Evolutionary conservation across 2,888 invertebrate species (phyloP).

Genomic region (Anarsia innoxiella): DNA sequence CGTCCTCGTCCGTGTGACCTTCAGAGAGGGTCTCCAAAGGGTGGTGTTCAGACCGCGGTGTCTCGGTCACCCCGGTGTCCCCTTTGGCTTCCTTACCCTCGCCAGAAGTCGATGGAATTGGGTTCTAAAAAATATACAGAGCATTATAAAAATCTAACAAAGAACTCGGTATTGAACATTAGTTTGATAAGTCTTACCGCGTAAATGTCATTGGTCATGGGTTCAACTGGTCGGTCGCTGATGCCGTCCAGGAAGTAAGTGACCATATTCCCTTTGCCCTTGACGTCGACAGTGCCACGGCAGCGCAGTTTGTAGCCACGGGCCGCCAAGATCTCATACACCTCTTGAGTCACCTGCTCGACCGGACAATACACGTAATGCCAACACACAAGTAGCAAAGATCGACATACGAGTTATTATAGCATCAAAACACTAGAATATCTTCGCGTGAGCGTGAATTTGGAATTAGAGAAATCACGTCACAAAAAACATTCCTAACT

Average conservation of each 20-base stretch:
- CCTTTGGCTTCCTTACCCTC: slow-evolving; percentile 11
- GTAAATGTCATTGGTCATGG: slow-evolving; percentile 35
- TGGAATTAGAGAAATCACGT: no score
- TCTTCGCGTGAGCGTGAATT: neutral
- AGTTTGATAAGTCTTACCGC: slow-evolving; percentile 32
- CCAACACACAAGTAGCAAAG: neutral
- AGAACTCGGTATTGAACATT: neutral
- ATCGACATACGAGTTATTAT: no score
- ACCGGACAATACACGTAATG: neutral
- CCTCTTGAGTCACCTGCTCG: slow-evolving; percentile 89
- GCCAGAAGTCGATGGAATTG: slow-evolving; percentile 55
- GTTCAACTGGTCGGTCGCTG: slow-evolving; percentile 26
- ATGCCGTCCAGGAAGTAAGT: slow-evolving; percentile 86
- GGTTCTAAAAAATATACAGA: slow-evolving; percentile 37
- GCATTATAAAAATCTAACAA: neutral
- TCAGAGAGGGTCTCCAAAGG: slow-evolving; percentile 56
- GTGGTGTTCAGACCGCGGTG: slow-evolving; percentile 25
- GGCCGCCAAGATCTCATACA: slow-evolving; percentile 84
- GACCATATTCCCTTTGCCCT: slow-evolving; percentile 96
- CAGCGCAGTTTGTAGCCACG: slow-evolving; percentile 89
- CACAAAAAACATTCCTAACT: no score
- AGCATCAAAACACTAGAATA: no score
- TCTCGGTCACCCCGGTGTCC: slow-evolving; percentile 4
- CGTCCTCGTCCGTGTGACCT: slow-evolving; percentile 49
- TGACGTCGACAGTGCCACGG: slow-evolving; percentile 91